phyloP scores from a whole-genome alignment of 2,113 vertebrate genomes.

The Larimichthys polyactis region DNA sequence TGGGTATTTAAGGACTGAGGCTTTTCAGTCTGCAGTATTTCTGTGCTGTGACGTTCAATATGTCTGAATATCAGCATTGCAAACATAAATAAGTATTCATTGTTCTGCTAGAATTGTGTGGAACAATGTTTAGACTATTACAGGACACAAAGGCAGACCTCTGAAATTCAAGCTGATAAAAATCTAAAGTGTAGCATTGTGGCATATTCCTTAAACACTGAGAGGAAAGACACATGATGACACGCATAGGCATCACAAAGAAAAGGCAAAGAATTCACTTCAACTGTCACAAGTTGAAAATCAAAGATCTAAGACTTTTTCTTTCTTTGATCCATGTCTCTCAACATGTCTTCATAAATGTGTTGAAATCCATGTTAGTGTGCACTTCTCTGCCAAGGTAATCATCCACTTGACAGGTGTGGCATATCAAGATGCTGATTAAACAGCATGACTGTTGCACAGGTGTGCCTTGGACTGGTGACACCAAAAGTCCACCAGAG shows the following conservation, averaged over 20 bases:
- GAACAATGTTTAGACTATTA: neutral
- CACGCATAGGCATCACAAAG: neutral
- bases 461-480: too few relatives aligned
- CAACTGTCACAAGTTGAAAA: neutral
- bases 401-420: too few relatives aligned
- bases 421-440: too few relatives aligned
- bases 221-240: neutral
- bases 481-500: too few relatives aligned
- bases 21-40: neutral
- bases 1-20: slow-evolving; percentile 1
- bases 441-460: too few relatives aligned
- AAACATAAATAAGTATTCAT: neutral
- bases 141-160: neutral
- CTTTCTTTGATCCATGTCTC: too few relatives aligned
- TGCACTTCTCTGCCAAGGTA: too few relatives aligned
- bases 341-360: too few relatives aligned
- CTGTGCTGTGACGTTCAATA: slow-evolving; percentile 8
- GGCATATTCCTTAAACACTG: neutral
- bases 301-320: too few relatives aligned
- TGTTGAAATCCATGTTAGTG: too few relatives aligned
- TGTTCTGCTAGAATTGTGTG: neutral
- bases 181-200: neutral
- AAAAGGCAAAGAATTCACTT: neutral
- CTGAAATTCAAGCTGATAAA: slow-evolving; percentile 7
- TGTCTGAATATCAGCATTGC: neutral